Percentiles rank a stretch among this genome's conserved stretches.
phyloP scores from a whole-genome alignment of 1,140 invertebrate species.

The Drosophila busckii region DNA sequence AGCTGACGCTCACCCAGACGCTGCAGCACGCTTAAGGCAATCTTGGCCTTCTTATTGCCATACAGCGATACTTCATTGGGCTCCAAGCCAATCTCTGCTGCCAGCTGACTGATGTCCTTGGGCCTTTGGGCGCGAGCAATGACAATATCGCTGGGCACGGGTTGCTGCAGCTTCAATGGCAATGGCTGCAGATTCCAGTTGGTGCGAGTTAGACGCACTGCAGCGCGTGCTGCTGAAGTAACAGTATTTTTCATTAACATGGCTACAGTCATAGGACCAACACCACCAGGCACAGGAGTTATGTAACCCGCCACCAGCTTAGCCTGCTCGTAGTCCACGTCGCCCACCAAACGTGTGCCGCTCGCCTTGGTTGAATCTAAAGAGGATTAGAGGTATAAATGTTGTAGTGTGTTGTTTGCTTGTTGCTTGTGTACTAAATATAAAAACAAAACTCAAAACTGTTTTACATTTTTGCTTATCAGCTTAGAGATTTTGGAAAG shows the following conservation, averaged over 20 bases:
- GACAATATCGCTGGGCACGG: slow-evolving; percentile 92
- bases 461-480: slow-evolving; percentile 36
- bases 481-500: slow-evolving; percentile 1
- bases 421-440: background rate
- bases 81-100: slow-evolving; percentile 91
- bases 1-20: slow-evolving; percentile 84
- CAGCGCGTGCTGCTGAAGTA: slow-evolving; percentile 85
- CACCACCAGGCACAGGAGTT: slow-evolving; percentile 98
- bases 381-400: background rate
- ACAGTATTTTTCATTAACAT: slow-evolving; percentile 99
- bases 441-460: background rate
- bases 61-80: slow-evolving; percentile 92
- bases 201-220: slow-evolving; percentile 80
- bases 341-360: slow-evolving; percentile 94
- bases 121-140: slow-evolving; percentile 93
- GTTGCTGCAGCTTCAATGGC: slow-evolving; percentile 81
- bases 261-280: slow-evolving; percentile 98
- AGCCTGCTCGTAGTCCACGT: slow-evolving; percentile 93
- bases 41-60: slow-evolving; percentile 97
- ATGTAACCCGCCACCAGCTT: slow-evolving; percentile 90
- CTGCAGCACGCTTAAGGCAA: slow-evolving; percentile 90
- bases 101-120: slow-evolving; percentile 89
- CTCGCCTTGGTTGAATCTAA: slow-evolving; percentile 90
- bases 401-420: background rate
- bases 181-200: slow-evolving; percentile 85